Evolutionary conservation across 2,113 vertebrate genomes (phyloP), one percentile per base, ranked within the genome.

Genomic region (Alces alces): DNA sequence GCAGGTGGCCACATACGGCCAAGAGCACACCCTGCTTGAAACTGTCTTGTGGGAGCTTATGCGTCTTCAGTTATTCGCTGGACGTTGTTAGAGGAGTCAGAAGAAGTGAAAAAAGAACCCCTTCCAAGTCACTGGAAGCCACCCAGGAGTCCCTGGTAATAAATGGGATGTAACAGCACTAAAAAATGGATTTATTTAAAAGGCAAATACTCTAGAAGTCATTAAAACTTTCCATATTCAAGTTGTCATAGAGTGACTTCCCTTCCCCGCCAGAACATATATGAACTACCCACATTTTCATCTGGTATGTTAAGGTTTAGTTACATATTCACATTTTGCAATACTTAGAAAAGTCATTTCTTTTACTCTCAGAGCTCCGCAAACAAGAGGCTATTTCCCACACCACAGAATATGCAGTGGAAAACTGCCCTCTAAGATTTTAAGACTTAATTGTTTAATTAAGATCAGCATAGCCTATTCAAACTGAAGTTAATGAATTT

Each of bases 211-310:
- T 61, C 25, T 15, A 84, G 58, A 27, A 76, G 21, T 94, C 50
- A 55, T 92, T 86, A 91, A 50, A 89, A 95, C 45, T 97, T 94
- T 94, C 45, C 39, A 70, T 93, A 95, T 94, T 89, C 30, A 57
- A 96, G 39, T 17, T 17, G 7, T 80, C 86, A 52, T 64, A 57
- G 30, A 82, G 30, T 80, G 61, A 83, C 25, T 21, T 54, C 5
- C 19, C 1, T 7, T 23, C 0, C 6, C 6, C 25, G 4, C 4
- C 13, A n/a, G 23, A 90, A 54, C n/a, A 52, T 86, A 11, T 21
- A 27, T 36, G 55, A 91, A 84, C 9, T 23, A 8, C 23, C 23
- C 25, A 57, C 6, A 9, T 60, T 85, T 36, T 93, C 33, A 43
- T 76, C 19, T 86, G 47, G 6, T 52, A 7, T 54, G 12, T 43